Base-by-base conservation (phyloP, 2,888 invertebrate genomes). In the Pollenia angustigena region DNA sequence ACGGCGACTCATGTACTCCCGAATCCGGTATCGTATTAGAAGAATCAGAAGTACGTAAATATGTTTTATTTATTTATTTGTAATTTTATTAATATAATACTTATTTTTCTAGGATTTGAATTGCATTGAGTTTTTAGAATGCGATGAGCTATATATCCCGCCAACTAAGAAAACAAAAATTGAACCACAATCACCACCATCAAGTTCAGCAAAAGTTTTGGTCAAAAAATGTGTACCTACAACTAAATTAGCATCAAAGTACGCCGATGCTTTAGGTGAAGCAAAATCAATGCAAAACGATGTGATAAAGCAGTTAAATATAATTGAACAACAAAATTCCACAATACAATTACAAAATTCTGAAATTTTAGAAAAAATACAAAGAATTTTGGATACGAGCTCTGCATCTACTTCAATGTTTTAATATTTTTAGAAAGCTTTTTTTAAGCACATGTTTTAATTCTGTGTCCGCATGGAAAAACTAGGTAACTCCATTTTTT, bases 1-100 rank as follows among this genome's bases (percentile, higher is more conserved):
- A 75, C 18, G 50, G 75, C 40, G 48, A 75, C 10, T 14, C 32
- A 14, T 42, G 42, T 8, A 75, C 62, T 16, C 50, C 60, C 12
- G 50, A 75, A 42, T 52, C 52, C 1, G 71, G 56, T 8, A 10
- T 62, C 16, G 1, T 1, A 6, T 42, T 44, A 14, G 16, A 62
- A 16, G 42, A 16, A 16, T 16, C 14, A 60, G 60, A 44, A n/a
- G 46, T 44, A 64, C 11, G 4, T 18, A 3, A 0, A 23, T 23
- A 23, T 2, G 3, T 23, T 23, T 23, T 23, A 23, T 23, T 1
- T 23, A 23, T 23, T 23, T 23, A 23, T 23, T 23, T 23, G 23
- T 1, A 23, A 23, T 23, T 23, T 23, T 23, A 23, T 23, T 23
- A 2, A 23, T 23, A 23, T 23, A 23, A 23, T 23, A 23, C 23